These are phyloP conservation scores for Toxotes lorentzi DNA, from an alignment of 2,797 vertebrate genomes.

Conservation along the genomic window DNA sequence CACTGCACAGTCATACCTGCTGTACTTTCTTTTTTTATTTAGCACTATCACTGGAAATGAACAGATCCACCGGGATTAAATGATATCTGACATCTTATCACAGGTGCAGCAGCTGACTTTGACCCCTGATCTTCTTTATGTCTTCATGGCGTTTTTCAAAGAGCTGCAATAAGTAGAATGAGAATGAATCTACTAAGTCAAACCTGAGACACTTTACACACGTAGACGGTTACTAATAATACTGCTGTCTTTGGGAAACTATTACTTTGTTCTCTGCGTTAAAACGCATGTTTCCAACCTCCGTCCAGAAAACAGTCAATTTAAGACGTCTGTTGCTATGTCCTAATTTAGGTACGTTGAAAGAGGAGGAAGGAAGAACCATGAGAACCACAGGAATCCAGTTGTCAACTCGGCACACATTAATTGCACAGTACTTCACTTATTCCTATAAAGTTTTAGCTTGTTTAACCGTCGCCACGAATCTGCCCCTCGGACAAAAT, in stretches of 20 bases:
- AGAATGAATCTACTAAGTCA: not conserved
- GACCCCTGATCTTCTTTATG: slow-evolving; percentile 43
- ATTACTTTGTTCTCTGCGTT: not conserved
- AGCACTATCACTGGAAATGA: not conserved
- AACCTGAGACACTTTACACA: too few species aligned
- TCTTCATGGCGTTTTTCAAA: too few species aligned
- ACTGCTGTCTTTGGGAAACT: not conserved
- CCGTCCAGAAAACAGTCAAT: not conserved
- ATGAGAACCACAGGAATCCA: fast-evolving
- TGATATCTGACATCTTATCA: slow-evolving; percentile 33
- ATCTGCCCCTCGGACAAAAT: not conserved
- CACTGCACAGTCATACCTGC: too few species aligned
- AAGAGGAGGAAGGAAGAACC: fast-evolving
- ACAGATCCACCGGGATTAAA: not conserved
- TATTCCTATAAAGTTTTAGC: not conserved
- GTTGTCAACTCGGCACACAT: not conserved
- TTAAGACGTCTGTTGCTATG: fast-evolving
- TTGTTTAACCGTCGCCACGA: not conserved
- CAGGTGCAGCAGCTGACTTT: slow-evolving; percentile 60
- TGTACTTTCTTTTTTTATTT: not conserved
- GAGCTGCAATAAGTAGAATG: not conserved
- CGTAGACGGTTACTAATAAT: not conserved
- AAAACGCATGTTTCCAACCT: not conserved
- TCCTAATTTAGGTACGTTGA: not conserved
- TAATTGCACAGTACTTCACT: fast-evolving